phyloP scores from a whole-genome alignment of 2,113 vertebrate genomes.

The Meleagris gallopavo region DNA sequence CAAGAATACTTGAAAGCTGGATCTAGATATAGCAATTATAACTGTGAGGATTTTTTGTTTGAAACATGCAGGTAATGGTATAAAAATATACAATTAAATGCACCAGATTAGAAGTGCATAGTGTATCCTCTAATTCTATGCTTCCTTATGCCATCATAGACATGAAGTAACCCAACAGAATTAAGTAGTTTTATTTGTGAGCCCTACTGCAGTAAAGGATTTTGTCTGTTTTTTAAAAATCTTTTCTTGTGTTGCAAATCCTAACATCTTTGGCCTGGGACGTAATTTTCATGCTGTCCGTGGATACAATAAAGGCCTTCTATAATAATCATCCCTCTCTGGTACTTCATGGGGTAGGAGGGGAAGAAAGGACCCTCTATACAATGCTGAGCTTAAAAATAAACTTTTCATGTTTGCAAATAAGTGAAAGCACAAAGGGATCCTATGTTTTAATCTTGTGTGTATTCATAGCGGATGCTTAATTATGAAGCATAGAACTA shows the following conservation, averaged over 20 bases:
- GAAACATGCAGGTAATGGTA: background rate
- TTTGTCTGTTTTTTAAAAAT: background rate
- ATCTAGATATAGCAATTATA: background rate
- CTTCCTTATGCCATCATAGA: background rate
- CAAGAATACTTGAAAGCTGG: background rate
- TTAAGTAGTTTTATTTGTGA: background rate
- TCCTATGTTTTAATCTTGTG: slow-evolving; percentile 9
- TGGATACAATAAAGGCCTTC: background rate
- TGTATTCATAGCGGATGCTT: slow-evolving; percentile 37
- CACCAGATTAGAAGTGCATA: background rate
- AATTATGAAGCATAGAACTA: slow-evolving; percentile 54
- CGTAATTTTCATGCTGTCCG: slow-evolving; percentile 18
- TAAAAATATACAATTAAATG: background rate
- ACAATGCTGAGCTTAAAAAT: slow-evolving; percentile 62
- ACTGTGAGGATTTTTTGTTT: background rate
- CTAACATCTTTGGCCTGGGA: background rate
- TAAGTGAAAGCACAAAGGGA: slow-evolving; percentile 55
- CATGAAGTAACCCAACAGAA: background rate
- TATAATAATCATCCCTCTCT: slow-evolving; percentile 36
- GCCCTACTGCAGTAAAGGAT: background rate
- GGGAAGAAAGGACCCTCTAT: slow-evolving; percentile 45
- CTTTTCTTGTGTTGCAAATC: background rate
- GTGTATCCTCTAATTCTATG: background rate
- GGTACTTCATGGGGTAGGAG: slow-evolving; percentile 54
- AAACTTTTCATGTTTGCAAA: slow-evolving; percentile 57